phyloP scores from a whole-genome alignment of 2,797 vertebrate genomes.

The Microchirus variegatus region DNA sequence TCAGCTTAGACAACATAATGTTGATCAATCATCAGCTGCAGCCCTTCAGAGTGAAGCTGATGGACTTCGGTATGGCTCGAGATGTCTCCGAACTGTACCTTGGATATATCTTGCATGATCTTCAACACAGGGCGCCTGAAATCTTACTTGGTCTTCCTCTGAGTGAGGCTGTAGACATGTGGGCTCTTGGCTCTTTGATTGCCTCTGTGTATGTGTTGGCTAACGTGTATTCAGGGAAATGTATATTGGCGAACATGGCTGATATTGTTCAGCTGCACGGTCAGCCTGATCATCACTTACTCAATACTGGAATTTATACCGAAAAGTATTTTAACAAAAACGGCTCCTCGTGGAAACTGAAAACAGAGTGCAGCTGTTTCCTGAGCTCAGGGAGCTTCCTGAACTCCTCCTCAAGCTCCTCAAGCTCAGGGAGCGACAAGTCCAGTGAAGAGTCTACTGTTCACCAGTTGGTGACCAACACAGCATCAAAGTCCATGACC shows the following conservation, averaged over 20 bases:
- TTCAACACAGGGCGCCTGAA: slow-evolving; percentile 32
- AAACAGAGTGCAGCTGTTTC: neutral
- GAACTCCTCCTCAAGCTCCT: no score
- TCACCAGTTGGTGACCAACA: neutral
- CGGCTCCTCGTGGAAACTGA: neutral
- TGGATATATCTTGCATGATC: rapidly evolving
- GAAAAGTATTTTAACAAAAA: neutral
- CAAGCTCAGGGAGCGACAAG: no score
- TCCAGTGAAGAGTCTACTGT: neutral
- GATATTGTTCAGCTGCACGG: neutral
- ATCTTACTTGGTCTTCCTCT: slow-evolving; percentile 26
- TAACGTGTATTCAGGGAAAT: neutral
- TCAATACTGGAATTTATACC: neutral
- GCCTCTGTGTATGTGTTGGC: neutral
- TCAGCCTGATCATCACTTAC: neutral
- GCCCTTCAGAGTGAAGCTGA: neutral
- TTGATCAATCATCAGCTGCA: neutral
- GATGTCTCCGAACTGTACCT: neutral
- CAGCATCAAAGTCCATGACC: neutral
- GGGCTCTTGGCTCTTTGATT: slow-evolving; percentile 27
- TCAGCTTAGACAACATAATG: neutral
- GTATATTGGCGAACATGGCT: neutral
- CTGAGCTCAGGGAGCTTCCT: neutral
- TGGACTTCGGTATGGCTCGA: neutral
- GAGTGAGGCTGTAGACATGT: slow-evolving; percentile 31